Conservation (phyloP, 2,113 vertebrate species). For the Rhabdornis inornatus region DNA sequence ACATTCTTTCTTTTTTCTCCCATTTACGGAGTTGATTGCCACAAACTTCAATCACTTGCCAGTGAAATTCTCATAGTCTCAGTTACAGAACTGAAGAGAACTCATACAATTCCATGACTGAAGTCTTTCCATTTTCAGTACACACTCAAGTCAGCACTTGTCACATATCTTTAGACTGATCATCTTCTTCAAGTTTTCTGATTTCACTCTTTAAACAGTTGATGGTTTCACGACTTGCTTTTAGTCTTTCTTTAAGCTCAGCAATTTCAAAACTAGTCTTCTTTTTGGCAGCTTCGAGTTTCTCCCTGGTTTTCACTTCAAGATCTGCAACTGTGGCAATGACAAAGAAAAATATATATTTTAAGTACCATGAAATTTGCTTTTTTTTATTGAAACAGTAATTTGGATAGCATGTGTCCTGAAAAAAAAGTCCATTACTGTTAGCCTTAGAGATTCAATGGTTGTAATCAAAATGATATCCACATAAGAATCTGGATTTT, state of each 20-base stretch:
- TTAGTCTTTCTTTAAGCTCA: slow-evolving; percentile 95
- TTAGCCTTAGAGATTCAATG: background rate
- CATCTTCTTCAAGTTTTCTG: slow-evolving; percentile 94
- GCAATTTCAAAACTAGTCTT: slow-evolving; percentile 96
- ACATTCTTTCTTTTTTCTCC: background rate
- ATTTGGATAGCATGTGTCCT: background rate
- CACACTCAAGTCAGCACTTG: background rate
- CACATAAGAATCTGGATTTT: background rate
- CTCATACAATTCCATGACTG: background rate
- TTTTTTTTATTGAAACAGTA: background rate
- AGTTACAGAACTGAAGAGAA: background rate
- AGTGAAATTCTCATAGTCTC: background rate
- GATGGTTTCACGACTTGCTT: slow-evolving; percentile 97
- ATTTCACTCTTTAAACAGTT: slow-evolving; percentile 96
- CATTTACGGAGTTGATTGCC: background rate
- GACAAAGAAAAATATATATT: background rate
- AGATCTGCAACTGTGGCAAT: slow-evolving; percentile 84
- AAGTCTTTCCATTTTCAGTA: background rate
- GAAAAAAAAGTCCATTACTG: background rate
- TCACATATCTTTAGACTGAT: slow-evolving; percentile 94
- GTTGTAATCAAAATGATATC: background rate
- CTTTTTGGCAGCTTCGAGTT: slow-evolving; percentile 93
- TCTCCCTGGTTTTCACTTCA: slow-evolving; percentile 93
- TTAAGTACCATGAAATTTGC: background rate
- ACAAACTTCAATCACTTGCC: background rate